phyloP scores from a whole-genome alignment of 92 coral and sea anemone genomes.

The Nematostella vectensis region DNA sequence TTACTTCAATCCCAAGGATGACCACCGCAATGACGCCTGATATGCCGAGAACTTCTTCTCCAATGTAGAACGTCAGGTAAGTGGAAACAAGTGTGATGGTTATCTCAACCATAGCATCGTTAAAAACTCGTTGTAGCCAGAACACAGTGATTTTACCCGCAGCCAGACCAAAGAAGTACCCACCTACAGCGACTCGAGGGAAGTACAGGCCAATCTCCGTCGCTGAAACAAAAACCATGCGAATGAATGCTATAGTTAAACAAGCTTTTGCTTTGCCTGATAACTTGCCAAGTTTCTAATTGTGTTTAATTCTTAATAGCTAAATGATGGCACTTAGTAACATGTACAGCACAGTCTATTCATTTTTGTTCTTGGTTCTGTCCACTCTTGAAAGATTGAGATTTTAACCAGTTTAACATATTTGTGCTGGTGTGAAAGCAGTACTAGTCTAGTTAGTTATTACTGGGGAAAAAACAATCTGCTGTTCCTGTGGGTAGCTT shows the following conservation, averaged over 20 bases:
- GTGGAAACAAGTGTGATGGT: constrained; percentile 94
- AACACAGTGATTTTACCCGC: constrained; percentile 96
- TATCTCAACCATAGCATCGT: constrained; percentile 96
- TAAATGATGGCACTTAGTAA: too few relatives aligned
- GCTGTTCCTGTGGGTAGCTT: too few relatives aligned
- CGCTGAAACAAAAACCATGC: constrained; percentile 27
- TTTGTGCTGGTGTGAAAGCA: too few relatives aligned
- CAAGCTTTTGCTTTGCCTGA: neutral
- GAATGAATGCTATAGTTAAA: neutral
- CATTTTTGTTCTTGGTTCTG: too few relatives aligned
- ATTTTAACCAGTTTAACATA: too few relatives aligned
- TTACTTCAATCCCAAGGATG: constrained; percentile 93
- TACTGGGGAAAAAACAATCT: too few relatives aligned
- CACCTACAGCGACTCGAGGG: constrained; percentile 96
- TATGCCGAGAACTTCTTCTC: constrained; percentile 93
- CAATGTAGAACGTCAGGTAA: constrained; percentile 89
- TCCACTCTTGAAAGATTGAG: too few relatives aligned
- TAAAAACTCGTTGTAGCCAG: constrained; percentile 97
- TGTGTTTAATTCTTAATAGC: too few relatives aligned
- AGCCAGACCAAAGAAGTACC: constrained; percentile 88
- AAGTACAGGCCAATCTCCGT: constrained; percentile 92
- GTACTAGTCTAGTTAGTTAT: too few relatives aligned
- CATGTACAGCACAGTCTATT: too few relatives aligned
- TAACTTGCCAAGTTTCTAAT: too few relatives aligned
- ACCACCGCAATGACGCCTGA: constrained; percentile 98